Percentiles rank a stretch among this genome's conserved stretches.
phyloP scores from a whole-genome alignment of 2,888 invertebrate genomes.

The Ophion ellenae region DNA sequence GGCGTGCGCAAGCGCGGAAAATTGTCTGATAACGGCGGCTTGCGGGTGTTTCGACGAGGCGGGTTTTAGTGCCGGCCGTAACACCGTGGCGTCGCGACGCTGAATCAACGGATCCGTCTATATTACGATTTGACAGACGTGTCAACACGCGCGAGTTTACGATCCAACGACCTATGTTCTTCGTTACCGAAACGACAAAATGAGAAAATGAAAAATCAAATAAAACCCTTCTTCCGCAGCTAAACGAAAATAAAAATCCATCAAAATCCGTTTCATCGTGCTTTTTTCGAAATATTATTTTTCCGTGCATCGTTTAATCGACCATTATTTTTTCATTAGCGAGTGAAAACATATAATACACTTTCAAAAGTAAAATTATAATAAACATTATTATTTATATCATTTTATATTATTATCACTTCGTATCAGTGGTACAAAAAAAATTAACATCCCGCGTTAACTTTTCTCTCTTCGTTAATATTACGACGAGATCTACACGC shows the following conservation, averaged over 20 bases:
- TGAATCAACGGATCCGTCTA: constrained; percentile 29
- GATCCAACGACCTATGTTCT: not conserved
- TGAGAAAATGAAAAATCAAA: not conserved
- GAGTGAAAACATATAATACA: no score
- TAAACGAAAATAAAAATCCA: not conserved
- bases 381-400: no score
- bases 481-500: not conserved
- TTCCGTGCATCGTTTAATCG: not conserved
- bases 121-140: constrained; percentile 45
- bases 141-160: constrained; percentile 43
- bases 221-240: not conserved
- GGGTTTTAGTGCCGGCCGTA: constrained; percentile 76
- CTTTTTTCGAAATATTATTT: not conserved
- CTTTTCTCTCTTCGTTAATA: not conserved
- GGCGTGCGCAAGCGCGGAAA: constrained; percentile 75
- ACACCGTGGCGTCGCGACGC: constrained; percentile 77
- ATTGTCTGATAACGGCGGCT: constrained; percentile 76
- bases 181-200: not conserved
- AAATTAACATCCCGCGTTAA: not conserved
- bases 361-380: no score
- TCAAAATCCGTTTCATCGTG: not conserved
- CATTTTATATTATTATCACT: not conserved
- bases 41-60: constrained; percentile 72
- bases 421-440: not conserved
- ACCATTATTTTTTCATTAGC: no score